A percentile compares a stretch with the other conserved stretches of the same genome.
Evolutionary conservation across 2,113 vertebrate genomes (phyloP).

Genomic region (Tragelaphus strepsiceros): DNA sequence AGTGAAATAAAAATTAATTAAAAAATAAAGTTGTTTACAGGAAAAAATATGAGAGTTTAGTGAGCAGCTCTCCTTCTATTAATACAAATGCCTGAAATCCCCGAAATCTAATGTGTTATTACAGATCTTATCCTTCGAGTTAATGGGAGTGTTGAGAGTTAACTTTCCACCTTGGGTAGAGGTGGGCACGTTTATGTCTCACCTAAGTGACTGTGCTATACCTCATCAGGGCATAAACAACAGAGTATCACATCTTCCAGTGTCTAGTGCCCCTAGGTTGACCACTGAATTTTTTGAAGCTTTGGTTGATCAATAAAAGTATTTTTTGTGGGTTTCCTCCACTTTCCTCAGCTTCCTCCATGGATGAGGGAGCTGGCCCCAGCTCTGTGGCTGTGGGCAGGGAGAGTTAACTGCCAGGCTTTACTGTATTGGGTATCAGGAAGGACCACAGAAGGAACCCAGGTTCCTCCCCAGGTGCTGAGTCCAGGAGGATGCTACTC

Average conservation of each 20-base stretch:
- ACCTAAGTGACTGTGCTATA: background rate
- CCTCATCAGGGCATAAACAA: background rate
- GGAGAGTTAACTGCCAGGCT: too few relatives aligned
- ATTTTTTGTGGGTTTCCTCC: background rate
- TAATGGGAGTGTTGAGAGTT: background rate
- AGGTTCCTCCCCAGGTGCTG: background rate
- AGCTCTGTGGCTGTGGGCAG: background rate
- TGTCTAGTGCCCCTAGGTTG: accelerated
- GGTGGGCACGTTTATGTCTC: background rate
- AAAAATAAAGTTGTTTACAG: background rate
- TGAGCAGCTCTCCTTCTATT: background rate
- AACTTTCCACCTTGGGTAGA: background rate
- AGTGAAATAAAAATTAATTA: background rate
- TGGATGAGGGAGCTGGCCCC: background rate
- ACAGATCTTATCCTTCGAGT: too few relatives aligned
- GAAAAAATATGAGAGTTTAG: background rate
- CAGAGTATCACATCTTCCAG: accelerated
- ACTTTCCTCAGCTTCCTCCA: background rate
- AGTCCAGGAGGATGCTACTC: background rate
- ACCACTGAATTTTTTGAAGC: background rate
- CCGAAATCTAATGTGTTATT: background rate
- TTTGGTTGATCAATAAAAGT: background rate
- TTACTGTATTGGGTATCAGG: accelerated
- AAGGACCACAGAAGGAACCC: background rate
- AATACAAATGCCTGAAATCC: background rate